Evolutionary conservation across 2,113 vertebrate genomes (phyloP), one percentile per base, ranked within the genome.

Genomic region (Pontoporia blainvillei): DNA sequence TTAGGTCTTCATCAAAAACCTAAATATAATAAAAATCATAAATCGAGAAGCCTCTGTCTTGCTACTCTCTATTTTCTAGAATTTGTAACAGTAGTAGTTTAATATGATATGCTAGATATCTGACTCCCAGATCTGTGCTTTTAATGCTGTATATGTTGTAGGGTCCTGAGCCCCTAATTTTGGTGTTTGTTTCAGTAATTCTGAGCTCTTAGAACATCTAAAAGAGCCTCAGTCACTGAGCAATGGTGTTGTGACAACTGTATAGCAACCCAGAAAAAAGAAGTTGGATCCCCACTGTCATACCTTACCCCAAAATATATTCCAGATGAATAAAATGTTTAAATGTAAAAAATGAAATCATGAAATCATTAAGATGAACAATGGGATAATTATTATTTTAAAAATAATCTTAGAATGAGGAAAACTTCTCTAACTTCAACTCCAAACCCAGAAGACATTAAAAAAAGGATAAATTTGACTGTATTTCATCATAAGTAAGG

Each of bases 1-100:
- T 91, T 90, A 84, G 57, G 23, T 79, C 36, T 93, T 87, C 64
- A 79, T 90, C 44, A 73, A 54, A 90, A 96, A 88, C 59, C 67
- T 72, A 54, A 82, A 31, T 76, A 14, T 72, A 52, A 76, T 66
- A 79, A 84, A 72, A 72, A 85, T 90, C 27, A 75, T 41, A 64
- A 75, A 23, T 49, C 86, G 39, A 54, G 29, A 54, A 81, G 34
- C 41, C 59, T 57, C 49, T 89, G 2, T 81, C 20, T 81, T 86
- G 18, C 46, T 89, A 41, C 52, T 89, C 6, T 79, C 11, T 85
- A 1, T 73, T 46, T 71, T 41, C 41, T 29, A 90, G 66, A 73
- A 54, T 75, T 81, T 75, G 36, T 21, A 62, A 18, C 9, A 66
- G 20, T 96, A 39, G 21, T 49, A 86, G 44, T 36, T 57, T 71